These are phyloP conservation scores for Crotalus viridis DNA, from an alignment of 2,113 vertebrate species.

Conservation along the genomic window DNA sequence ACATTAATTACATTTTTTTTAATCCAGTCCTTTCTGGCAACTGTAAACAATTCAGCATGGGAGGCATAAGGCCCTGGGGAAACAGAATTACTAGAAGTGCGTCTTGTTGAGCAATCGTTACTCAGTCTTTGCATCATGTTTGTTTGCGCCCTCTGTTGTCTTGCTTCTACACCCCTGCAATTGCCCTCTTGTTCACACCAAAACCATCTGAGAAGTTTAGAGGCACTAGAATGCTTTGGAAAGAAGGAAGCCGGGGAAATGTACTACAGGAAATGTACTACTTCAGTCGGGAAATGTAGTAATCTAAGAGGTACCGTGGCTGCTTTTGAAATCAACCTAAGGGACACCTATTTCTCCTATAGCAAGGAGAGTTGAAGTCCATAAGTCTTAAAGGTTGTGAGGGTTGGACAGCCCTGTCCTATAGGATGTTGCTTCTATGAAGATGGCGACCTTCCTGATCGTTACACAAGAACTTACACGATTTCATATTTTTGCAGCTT, in stretches of 20 bases:
- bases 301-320: neutral
- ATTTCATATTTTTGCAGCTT: neutral
- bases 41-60: neutral
- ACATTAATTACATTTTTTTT: neutral
- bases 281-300: neutral
- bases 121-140: neutral
- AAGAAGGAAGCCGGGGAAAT: neutral
- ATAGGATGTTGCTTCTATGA: neutral
- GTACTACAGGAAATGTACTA: neutral
- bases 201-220: neutral
- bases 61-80: neutral
- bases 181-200: neutral
- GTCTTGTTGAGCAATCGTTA: neutral
- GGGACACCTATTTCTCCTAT: neutral
- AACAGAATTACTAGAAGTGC: neutral
- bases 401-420: neutral
- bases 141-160: neutral
- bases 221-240: neutral
- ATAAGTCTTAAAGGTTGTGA: neutral
- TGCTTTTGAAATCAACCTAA: neutral
- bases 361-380: neutral
- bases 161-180: neutral
- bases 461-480: neutral
- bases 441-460: neutral
- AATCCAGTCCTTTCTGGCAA: neutral